Conservation (phyloP, 2,888 invertebrate species). For the Scaeva pyrastri region DNA sequence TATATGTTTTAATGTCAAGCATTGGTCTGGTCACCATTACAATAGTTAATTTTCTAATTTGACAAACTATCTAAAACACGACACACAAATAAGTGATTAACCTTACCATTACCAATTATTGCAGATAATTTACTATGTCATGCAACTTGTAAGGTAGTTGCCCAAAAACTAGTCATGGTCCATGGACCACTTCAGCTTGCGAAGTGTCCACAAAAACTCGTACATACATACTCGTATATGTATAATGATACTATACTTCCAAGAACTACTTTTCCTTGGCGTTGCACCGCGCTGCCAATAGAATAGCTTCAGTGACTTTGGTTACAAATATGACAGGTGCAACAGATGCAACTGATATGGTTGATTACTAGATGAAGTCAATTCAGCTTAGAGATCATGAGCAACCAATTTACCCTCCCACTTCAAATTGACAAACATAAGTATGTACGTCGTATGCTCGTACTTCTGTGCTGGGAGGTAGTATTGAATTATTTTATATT, state of each 20-base stretch:
- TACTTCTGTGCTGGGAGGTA: not conserved
- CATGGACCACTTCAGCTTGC: conserved; percentile 35
- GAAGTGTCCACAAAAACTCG: too few species aligned
- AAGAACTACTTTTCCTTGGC: conserved; percentile 32
- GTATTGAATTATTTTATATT: conserved; percentile 1
- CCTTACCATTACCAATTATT: conserved; percentile 18
- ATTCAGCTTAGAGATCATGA: conserved; percentile 30
- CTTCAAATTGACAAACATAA: conserved; percentile 14
- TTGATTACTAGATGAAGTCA: conserved; percentile 31
- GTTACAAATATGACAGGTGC: conserved; percentile 6
- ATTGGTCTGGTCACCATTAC: not conserved
- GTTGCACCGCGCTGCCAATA: conserved; percentile 1
- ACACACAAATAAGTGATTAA: not conserved
- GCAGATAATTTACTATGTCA: not conserved
- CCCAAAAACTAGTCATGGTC: conserved; percentile 59
- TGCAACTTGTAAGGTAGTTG: not conserved
- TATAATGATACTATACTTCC: not conserved
- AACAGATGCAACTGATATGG: conserved; percentile 4
- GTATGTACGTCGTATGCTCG: too few species aligned
- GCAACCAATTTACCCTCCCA: conserved; percentile 32
- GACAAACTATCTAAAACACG: not conserved
- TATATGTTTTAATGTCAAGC: too few species aligned
- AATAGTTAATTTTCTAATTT: not conserved
- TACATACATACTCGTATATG: too few species aligned
- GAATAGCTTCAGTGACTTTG: conserved; percentile 37